Percentiles rank a stretch among this genome's conserved stretches.
These are phyloP conservation scores for Tholera decimalis DNA, from an alignment of 2,888 invertebrate species.

Conservation along the genomic window DNA sequence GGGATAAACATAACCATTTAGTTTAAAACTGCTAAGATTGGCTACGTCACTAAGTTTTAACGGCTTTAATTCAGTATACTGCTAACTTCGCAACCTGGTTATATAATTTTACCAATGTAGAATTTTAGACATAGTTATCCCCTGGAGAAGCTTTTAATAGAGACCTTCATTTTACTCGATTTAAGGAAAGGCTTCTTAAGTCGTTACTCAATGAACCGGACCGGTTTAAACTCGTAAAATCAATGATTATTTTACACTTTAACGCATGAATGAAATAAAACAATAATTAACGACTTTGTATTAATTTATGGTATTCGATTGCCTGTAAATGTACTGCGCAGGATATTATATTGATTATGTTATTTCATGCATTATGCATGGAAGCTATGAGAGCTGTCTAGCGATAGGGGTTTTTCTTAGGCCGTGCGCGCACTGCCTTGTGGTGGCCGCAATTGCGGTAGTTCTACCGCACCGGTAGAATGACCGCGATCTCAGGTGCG, in stretches of 20 bases:
- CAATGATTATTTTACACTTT: conserved; percentile 48
- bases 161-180: conserved; percentile 9
- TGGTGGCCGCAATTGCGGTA: too few species aligned
- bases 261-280: conserved; percentile 45
- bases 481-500: too few species aligned
- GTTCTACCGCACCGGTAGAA: too few species aligned
- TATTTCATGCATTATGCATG: conserved; percentile 30
- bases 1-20: not conserved
- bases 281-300: conserved; percentile 26
- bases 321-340: not conserved
- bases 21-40: not conserved
- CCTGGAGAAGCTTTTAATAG: conserved; percentile 2
- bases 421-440: too few species aligned
- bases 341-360: conserved; percentile 19
- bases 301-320: conserved; percentile 31
- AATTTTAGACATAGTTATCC: not conserved
- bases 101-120: not conserved
- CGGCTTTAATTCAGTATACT: not conserved
- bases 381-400: conserved; percentile 17
- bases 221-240: conserved; percentile 24
- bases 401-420: not conserved
- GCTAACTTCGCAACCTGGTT: not conserved
- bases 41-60: not conserved
- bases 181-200: conserved; percentile 8
- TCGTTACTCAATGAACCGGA: conserved; percentile 28